These are phyloP conservation scores for Cebidichthys violaceus DNA, from an alignment of 2,113 vertebrate genomes.

Conservation along the genomic window DNA sequence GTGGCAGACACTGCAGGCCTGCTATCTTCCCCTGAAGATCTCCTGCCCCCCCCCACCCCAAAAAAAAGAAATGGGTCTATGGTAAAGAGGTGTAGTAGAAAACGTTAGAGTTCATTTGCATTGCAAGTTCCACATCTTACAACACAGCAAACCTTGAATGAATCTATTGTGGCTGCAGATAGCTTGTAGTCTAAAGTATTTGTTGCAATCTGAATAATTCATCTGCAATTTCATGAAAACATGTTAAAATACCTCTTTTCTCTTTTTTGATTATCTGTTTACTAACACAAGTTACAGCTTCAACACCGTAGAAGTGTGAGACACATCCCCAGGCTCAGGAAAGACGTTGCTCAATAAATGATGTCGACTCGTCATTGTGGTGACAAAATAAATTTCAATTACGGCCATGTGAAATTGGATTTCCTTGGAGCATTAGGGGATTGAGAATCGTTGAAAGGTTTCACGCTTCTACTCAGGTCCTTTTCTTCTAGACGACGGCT, in stretches of 20 bases:
- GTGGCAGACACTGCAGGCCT: too few relatives aligned
- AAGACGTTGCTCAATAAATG: constrained; percentile 69
- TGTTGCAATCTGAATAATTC: constrained; percentile 38
- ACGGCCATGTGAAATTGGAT: constrained; percentile 82
- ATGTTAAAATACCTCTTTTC: background rate
- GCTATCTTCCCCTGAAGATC: too few relatives aligned
- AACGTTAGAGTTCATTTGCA: background rate
- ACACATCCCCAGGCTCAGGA: constrained; percentile 10
- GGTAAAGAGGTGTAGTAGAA: background rate
- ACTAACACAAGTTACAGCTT: constrained; percentile 54
- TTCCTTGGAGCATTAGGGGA: constrained; percentile 78
- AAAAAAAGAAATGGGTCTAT: too few relatives aligned
- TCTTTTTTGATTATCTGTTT: constrained; percentile 45
- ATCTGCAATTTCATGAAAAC: constrained; percentile 29
- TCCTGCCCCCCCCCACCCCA: too few relatives aligned
- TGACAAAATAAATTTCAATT: constrained; percentile 85
- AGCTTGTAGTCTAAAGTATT: background rate
- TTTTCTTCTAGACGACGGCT: constrained; percentile 63
- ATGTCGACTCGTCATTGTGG: constrained; percentile 58
- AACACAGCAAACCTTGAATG: background rate
- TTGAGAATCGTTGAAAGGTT: constrained; percentile 73
- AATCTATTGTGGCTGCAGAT: constrained; percentile 9
- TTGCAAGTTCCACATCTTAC: background rate
- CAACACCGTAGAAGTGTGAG: constrained; percentile 23
- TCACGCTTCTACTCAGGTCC: constrained; percentile 58